Conservation (phyloP, 2,888 invertebrate species). For the Serrognathus titanus region DNA sequence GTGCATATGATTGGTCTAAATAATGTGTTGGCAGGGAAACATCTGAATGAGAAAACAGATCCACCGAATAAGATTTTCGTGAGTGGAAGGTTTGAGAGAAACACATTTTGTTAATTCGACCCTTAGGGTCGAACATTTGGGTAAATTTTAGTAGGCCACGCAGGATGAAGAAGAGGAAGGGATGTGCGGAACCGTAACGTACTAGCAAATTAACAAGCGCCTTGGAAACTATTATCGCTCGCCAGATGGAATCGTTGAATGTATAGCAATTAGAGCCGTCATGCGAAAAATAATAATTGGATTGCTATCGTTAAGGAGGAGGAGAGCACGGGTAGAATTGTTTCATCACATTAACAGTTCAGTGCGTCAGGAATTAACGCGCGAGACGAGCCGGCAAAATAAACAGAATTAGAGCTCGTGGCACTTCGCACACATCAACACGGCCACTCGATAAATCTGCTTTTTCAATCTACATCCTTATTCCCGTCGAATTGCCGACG, state of each 20-base stretch:
- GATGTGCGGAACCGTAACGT: neutral
- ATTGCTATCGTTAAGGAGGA: slow-evolving; percentile 29
- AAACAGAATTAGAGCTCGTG: slow-evolving; percentile 5
- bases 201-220: neutral
- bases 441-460: neutral
- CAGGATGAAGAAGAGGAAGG: neutral
- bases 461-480: neutral
- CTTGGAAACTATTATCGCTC: slow-evolving; percentile 15
- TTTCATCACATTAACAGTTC: slow-evolving; percentile 22
- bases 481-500: neutral
- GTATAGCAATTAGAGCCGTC: slow-evolving; percentile 29
- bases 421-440: neutral
- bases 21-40: no score
- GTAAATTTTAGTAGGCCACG: no score
- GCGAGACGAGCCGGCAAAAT: slow-evolving; percentile 12
- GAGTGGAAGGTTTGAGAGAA: no score
- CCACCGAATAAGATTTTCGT: no score
- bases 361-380: slow-evolving; percentile 13
- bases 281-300: slow-evolving; percentile 36
- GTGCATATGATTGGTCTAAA: no score
- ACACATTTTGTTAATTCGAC: no score
- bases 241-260: slow-evolving; percentile 10
- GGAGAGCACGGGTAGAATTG: slow-evolving; percentile 17
- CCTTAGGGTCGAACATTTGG: no score
- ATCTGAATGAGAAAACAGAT: no score